Evolutionary conservation across 1,140 invertebrate genomes (phyloP), one percentile per base, ranked within the genome.

Genomic region (Ridgeia piscesae): DNA sequence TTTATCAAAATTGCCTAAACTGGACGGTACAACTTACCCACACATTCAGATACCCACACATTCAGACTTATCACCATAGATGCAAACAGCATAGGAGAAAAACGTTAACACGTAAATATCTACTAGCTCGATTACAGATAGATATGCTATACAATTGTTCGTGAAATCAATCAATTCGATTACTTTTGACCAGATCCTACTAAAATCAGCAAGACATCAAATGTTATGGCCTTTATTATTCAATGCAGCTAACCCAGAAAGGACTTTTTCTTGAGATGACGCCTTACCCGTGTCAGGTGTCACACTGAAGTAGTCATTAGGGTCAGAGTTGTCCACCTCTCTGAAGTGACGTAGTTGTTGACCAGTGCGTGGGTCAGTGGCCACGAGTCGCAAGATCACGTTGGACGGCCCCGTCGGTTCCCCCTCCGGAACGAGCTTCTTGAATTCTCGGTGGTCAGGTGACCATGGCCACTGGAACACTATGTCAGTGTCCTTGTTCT

Each of bases 221-320:
- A 11, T 4, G 42, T 4, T 11, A 6, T 6, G 4, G 42, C 42
- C 42, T 42, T 42, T 42, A 42, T 42, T 42, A 42, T 42, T 42
- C 4, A 42, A 42, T 42, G 4, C 4, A 42, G 11, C 42, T 42
- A 21, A 21, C 58, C 58, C 58, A 4, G 17, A 77, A 77, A 42
- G 11, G 4, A 42, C 42, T 42, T 6, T 42, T 42, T 42, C 31
- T 90, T 34, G 35, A 90, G 21, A 90, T 33, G 4, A 90, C 33
- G 4, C 33, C 33, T 90, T 96, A 0, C 97, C 97, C 2, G 97
- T 97, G 2, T 97, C 96, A 0, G 97, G 97, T 94, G 92, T 93
- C 34, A 94, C 94, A 42, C 88, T 92, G 8, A 94, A 94, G 34
- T 98, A 97, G 94, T 94, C 93, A 2, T 94, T 93, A 21, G 94